Evolutionary conservation across 2,113 vertebrate species (phyloP).

Genomic region (Psophia crepitans): DNA sequence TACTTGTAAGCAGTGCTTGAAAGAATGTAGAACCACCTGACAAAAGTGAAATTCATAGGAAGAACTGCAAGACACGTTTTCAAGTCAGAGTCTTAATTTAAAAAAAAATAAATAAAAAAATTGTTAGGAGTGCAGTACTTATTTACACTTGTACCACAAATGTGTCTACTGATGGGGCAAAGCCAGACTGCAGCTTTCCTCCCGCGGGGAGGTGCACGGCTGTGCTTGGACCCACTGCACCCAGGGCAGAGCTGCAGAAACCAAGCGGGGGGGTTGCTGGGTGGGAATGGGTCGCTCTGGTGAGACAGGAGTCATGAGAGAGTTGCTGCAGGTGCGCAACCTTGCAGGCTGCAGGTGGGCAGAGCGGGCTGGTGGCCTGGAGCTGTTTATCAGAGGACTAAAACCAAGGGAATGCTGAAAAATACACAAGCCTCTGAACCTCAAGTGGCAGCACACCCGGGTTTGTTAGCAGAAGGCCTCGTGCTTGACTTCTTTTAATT

Average conservation of each 20-base stretch:
- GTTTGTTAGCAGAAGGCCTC: not conserved
- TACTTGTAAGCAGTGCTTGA: not conserved
- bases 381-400: not conserved
- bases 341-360: not conserved
- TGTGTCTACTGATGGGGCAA: not conserved
- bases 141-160: not conserved
- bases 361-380: not conserved
- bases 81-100: not conserved
- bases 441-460: not conserved
- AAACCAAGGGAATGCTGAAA: not conserved
- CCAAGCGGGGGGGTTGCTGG: not conserved
- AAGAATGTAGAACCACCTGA: not conserved
- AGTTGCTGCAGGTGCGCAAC: rapidly evolving
- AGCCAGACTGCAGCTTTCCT: not conserved
- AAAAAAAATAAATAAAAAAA: too few species aligned
- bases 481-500: not conserved
- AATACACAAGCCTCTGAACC: not conserved
- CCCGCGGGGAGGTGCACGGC: not conserved
- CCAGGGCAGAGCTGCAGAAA: not conserved
- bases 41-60: not conserved
- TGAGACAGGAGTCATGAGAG: not conserved
- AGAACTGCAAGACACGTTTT: not conserved
- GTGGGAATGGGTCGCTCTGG: not conserved
- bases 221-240: not conserved
- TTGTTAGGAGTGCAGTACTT: not conserved